phyloP scores from a whole-genome alignment of 2,113 vertebrate species.

The Nipponia nippon region DNA sequence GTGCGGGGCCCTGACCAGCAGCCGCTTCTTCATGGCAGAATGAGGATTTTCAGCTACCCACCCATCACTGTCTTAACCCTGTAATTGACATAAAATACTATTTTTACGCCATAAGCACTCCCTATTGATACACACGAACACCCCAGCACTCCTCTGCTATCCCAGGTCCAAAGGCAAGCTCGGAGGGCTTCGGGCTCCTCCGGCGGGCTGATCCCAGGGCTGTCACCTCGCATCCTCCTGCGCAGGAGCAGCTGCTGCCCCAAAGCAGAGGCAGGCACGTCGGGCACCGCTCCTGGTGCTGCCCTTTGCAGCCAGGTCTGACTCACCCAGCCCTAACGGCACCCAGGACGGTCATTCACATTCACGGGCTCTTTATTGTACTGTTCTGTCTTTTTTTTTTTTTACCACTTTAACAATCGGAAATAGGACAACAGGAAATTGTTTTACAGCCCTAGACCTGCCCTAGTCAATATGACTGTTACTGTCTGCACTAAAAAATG shows the following conservation, averaged over 20 bases:
- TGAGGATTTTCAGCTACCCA: not conserved
- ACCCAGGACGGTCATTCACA: not conserved
- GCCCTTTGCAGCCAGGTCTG: not conserved
- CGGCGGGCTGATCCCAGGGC: not conserved
- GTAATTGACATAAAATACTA: rapidly evolving
- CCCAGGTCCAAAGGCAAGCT: not conserved
- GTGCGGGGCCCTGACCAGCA: not conserved
- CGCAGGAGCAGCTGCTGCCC: not conserved
- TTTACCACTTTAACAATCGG: not conserved
- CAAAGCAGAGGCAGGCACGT: not conserved
- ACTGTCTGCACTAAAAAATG: not conserved
- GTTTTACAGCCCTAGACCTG: conserved; percentile 16
- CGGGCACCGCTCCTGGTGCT: rapidly evolving
- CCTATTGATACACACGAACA: not conserved
- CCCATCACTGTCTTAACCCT: not conserved
- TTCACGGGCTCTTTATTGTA: not conserved
- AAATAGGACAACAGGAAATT: conserved; percentile 45
- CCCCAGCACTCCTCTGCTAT: not conserved
- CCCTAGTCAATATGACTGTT: not conserved
- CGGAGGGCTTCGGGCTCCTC: not conserved
- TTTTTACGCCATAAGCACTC: not conserved
- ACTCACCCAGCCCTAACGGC: not conserved
- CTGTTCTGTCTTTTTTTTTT: not conserved
- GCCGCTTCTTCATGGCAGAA: not conserved
- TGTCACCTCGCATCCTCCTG: not conserved